phyloP scores from a whole-genome alignment of 2,113 vertebrate species.

The Petromus typicus region DNA sequence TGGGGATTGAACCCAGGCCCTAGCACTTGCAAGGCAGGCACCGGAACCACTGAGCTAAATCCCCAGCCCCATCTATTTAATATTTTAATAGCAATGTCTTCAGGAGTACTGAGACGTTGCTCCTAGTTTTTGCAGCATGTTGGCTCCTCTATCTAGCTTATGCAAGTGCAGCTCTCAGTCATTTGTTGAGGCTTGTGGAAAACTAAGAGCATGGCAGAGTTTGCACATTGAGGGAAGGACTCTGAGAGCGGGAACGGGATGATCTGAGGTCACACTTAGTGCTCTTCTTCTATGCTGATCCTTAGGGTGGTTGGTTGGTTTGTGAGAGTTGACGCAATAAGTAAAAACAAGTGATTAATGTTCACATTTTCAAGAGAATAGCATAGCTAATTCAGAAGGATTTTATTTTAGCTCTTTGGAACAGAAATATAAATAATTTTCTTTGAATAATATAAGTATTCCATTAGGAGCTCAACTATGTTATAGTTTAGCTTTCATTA shows the following conservation, averaged over 20 bases:
- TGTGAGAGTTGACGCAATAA: neutral
- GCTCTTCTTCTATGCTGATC: neutral
- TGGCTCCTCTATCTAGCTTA: neutral
- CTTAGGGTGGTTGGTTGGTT: neutral
- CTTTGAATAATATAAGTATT: neutral
- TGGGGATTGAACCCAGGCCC: too few relatives aligned
- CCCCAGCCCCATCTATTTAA: neutral
- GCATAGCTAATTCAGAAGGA: neutral
- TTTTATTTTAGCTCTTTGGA: constrained; percentile 37
- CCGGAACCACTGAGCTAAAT: too few relatives aligned
- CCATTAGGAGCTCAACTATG: neutral
- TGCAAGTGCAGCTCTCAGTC: neutral
- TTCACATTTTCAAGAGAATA: constrained; percentile 34
- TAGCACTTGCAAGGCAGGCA: too few relatives aligned
- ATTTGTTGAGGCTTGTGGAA: neutral
- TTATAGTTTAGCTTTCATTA: neutral
- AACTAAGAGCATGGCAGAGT: neutral
- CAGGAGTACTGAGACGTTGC: neutral
- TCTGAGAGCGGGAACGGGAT: neutral
- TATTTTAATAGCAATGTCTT: constrained; percentile 17
- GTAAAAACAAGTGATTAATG: neutral
- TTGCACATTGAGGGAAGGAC: neutral
- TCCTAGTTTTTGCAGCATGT: neutral
- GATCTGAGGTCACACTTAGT: neutral
- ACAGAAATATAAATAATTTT: neutral